These are phyloP conservation scores for Drosophila rubida DNA, from an alignment of 2,888 invertebrate species.

Conservation along the genomic window DNA sequence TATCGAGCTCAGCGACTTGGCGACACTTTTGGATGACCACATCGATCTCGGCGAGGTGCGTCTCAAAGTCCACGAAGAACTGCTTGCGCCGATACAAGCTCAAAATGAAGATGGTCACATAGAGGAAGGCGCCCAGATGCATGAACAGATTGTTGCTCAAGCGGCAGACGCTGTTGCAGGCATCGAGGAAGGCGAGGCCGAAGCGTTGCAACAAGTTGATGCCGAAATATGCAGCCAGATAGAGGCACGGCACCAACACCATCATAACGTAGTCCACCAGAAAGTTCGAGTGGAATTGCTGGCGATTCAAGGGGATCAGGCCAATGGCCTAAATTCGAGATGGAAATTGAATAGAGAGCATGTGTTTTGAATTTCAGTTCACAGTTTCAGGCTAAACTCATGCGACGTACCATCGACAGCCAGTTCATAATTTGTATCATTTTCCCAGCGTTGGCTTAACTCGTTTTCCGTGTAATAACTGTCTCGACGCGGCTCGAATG, in stretches of 20 bases:
- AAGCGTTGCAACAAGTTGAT: constrained; percentile 53
- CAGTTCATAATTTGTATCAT: constrained; percentile 74
- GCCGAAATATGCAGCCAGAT: constrained; percentile 71
- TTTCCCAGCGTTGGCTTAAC: constrained; percentile 5
- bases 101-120: constrained; percentile 66
- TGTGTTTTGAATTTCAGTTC: not conserved
- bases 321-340: constrained; percentile 70
- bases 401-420: constrained; percentile 61
- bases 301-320: constrained; percentile 80
- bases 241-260: constrained; percentile 73
- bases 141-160: constrained; percentile 78
- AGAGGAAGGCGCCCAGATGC: constrained; percentile 81
- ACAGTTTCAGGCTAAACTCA: not conserved
- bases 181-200: constrained; percentile 52
- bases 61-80: constrained; percentile 79
- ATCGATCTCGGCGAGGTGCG: constrained; percentile 77
- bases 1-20: constrained; percentile 61
- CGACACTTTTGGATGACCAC: constrained; percentile 71
- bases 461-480: constrained; percentile 25
- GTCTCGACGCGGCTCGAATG: constrained; percentile 23
- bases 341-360: not conserved
- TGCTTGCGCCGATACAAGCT: constrained; percentile 79
- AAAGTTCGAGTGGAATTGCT: constrained; percentile 49
- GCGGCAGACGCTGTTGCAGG: constrained; percentile 79
- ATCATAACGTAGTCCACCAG: constrained; percentile 77